Evolutionary conservation across 2,888 invertebrate genomes (phyloP), one percentile per base, ranked within the genome.

Genomic region (Auanema freiburgensis): DNA sequence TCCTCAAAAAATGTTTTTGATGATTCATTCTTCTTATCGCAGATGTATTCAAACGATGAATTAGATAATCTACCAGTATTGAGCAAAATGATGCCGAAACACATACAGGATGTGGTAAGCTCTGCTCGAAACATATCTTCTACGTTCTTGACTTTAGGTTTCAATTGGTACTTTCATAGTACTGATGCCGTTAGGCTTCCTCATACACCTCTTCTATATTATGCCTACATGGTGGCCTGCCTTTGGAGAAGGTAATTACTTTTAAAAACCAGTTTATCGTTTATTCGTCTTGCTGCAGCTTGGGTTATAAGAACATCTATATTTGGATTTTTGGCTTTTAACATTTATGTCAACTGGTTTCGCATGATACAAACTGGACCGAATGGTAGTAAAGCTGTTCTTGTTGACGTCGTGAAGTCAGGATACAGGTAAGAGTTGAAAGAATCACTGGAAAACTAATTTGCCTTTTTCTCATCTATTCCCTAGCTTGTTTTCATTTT

Each of bases 351-450:
- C 16, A 80, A 81, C 55, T 71, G 78, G 70, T 57, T 67, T 53
- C 66, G 68, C 42, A 67, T 80, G 72, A 54, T 78, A n/a, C 63
- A 67, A 24, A 60, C 71, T 10, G 81, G 81, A 23, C 79, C 81
- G n/a, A 81, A 77, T 60, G 81, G 79, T 14, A 59, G 60, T 23
- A 72, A 71, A 41, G 62, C 69, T 21, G 63, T 69, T 18, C 63
- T 76, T 6, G 72, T 74, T n/a, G 74, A 71, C 63, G 63, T 71
- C 12, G 66, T 71, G 2, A 69, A 69, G 43, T 60, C 73, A 0
- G 71, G 73, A 41, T 74, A 63, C 62, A 59, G 61, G 69, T 72
- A 25, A 58, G 52, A 49, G 16, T 40, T n/a, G 11, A 6, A n/a
- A 16, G 53, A 12, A 52, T 23, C 18, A 33, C 33, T 33, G 33